phyloP scores from a whole-genome alignment of 37 sponge, comb jelly and placozoan species.

The Agelas oroides region DNA sequence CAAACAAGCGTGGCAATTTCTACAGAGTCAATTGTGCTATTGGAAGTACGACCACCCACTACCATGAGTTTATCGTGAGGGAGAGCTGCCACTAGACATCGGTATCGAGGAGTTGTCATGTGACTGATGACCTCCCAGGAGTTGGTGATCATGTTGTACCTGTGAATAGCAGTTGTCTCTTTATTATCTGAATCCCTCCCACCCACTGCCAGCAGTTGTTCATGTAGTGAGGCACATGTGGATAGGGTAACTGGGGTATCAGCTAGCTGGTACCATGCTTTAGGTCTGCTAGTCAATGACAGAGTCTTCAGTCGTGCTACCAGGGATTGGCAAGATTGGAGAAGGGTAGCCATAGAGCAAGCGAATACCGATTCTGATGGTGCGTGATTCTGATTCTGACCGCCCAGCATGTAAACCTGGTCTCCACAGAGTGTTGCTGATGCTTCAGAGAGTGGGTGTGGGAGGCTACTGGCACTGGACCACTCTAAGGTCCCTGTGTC shows the following conservation, averaged over 20 bases:
- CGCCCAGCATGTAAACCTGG: not conserved
- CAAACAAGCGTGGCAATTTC: constrained; percentile 1
- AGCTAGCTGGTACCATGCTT: not conserved
- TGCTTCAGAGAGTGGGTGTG: not conserved
- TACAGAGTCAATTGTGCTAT: not conserved
- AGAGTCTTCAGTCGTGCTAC: no score
- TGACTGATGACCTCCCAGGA: constrained; percentile 6
- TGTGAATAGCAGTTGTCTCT: not conserved
- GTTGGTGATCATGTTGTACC: not conserved
- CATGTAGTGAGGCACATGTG: not conserved
- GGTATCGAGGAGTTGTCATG: not conserved
- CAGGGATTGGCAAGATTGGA: not conserved
- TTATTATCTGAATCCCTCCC: not conserved
- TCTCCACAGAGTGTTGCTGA: constrained; percentile 11
- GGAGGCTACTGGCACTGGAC: constrained; percentile 8
- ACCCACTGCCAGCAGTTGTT: constrained; percentile 1
- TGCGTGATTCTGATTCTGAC: no score
- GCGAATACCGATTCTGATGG: not conserved
- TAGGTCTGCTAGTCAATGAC: not conserved
- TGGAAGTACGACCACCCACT: not conserved
- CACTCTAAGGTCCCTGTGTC: constrained; percentile 5
- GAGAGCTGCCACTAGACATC: not conserved
- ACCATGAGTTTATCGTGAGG: constrained; percentile 9
- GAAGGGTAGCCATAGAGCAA: not conserved
- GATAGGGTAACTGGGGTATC: not conserved